phyloP scores from a whole-genome alignment of 1,140 invertebrate species.

The Bursaphelenchus mucronatus region DNA sequence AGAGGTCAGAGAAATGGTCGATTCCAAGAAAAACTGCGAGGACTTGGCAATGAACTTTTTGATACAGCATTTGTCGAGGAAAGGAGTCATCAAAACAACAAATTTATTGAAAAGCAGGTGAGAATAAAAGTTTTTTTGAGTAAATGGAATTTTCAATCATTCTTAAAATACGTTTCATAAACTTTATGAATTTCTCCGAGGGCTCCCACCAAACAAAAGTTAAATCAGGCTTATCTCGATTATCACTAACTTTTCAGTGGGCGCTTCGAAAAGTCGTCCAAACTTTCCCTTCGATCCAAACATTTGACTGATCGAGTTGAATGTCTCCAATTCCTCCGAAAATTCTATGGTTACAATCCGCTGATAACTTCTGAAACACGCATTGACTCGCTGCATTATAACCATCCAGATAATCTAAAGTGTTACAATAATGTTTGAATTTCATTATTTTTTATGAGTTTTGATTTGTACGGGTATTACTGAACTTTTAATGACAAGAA shows the following conservation, averaged over 20 bases:
- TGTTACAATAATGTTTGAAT: constrained; percentile 2
- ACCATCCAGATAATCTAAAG: constrained; percentile 61
- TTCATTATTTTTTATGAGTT: not conserved
- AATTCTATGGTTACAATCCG: constrained; percentile 96
- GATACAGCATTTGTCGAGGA: constrained; percentile 22
- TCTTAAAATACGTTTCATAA: too few relatives aligned
- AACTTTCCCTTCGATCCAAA: constrained; percentile 86
- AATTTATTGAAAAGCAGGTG: constrained; percentile 43
- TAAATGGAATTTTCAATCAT: too few relatives aligned
- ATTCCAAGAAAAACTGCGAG: constrained; percentile 83
- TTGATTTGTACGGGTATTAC: not conserved
- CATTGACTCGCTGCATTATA: constrained; percentile 93
- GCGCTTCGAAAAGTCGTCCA: constrained; percentile 73
- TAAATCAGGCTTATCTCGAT: constrained; percentile 59
- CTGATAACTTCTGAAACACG: constrained; percentile 90
- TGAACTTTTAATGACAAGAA: not conserved
- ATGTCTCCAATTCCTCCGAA: constrained; percentile 90
- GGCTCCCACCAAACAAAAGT: too few relatives aligned
- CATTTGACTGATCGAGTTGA: constrained; percentile 94
- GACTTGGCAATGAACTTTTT: constrained; percentile 35
- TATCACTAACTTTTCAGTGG: constrained; percentile 62
- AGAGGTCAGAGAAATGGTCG: constrained; percentile 88
- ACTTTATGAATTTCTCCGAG: too few relatives aligned
- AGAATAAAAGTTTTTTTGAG: constrained; percentile 8
- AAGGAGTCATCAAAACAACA: constrained; percentile 83